These are phyloP conservation scores for Dendrolimus kikuchii DNA, from an alignment of 1,140 invertebrate species.

Conservation along the genomic window DNA sequence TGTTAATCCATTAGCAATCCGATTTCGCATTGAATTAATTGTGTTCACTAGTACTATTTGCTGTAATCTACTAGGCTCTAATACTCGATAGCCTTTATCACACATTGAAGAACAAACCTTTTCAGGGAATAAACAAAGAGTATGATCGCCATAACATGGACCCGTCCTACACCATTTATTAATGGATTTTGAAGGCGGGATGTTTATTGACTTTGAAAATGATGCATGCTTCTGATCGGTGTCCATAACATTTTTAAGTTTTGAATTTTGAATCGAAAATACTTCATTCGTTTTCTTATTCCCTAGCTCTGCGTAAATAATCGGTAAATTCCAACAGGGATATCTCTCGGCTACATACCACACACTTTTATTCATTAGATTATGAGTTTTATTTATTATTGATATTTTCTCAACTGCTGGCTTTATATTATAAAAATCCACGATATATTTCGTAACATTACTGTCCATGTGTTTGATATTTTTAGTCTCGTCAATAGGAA, in stretches of 20 bases:
- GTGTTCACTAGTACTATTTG: conserved; percentile 43
- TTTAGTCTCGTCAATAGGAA: background rate
- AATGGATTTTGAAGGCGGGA: conserved; percentile 13
- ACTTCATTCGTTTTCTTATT: conserved; percentile 26
- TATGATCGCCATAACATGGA: conserved; percentile 59
- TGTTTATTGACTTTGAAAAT: conserved; percentile 5
- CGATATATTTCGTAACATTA: conserved; percentile 1
- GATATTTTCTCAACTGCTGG: conserved; percentile 23
- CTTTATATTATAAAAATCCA: conserved; percentile 42
- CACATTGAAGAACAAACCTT: conserved; percentile 33
- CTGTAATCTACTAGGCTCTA: conserved; percentile 27
- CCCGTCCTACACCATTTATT: conserved; percentile 51
- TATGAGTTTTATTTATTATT: conserved; percentile 6
- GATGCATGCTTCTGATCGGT: conserved; percentile 4
- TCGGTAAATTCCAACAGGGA: conserved; percentile 50
- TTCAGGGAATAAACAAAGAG: conserved; percentile 44
- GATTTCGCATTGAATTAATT: conserved; percentile 56
- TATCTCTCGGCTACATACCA: conserved; percentile 51
- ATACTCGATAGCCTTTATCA: conserved; percentile 30
- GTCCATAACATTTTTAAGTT: conserved; percentile 37
- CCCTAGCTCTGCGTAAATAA: conserved; percentile 41
- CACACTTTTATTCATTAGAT: conserved; percentile 15
- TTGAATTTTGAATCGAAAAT: conserved; percentile 33
- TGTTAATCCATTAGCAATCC: conserved; percentile 36
- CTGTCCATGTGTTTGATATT: conserved; percentile 3